These are phyloP conservation scores for Eumerus sabulonum DNA, from an alignment of 2,888 invertebrate genomes.

Conservation along the genomic window DNA sequence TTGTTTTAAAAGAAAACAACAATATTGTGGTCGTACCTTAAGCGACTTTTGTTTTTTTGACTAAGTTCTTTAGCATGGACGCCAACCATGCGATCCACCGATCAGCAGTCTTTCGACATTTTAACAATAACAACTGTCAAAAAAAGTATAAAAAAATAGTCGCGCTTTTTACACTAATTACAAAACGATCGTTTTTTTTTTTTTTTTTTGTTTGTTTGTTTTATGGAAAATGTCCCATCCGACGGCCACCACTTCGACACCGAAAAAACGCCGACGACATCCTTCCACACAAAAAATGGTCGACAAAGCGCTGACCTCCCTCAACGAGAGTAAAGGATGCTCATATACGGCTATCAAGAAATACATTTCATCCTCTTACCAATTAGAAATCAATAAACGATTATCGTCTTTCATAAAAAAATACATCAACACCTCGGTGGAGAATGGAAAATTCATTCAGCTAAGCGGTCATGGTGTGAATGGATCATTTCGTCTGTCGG, in stretches of 20 bases:
- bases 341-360: slow-evolving; percentile 22
- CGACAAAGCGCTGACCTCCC: slow-evolving; percentile 17
- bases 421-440: slow-evolving; percentile 24
- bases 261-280: slow-evolving; percentile 12
- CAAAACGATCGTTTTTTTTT: too few species aligned
- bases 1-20: too few species aligned
- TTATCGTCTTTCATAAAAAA: neutral
- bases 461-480: slow-evolving; percentile 24
- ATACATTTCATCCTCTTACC: slow-evolving; percentile 15
- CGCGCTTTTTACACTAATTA: too few species aligned
- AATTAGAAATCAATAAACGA: slow-evolving; percentile 16
- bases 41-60: too few species aligned
- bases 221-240: neutral
- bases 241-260: slow-evolving; percentile 13
- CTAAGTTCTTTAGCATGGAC: too few species aligned
- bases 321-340: slow-evolving; percentile 33
- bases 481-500: slow-evolving; percentile 43
- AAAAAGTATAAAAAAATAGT: too few species aligned
- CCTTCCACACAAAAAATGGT: slow-evolving; percentile 34
- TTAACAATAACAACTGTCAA: too few species aligned
- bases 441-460: slow-evolving; percentile 36
- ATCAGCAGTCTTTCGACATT: too few species aligned
- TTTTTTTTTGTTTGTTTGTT: too few species aligned
- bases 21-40: too few species aligned
- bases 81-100: too few species aligned